Evolutionary conservation across 2,797 vertebrate genomes (phyloP).

Genomic region (Botia kubotai): DNA sequence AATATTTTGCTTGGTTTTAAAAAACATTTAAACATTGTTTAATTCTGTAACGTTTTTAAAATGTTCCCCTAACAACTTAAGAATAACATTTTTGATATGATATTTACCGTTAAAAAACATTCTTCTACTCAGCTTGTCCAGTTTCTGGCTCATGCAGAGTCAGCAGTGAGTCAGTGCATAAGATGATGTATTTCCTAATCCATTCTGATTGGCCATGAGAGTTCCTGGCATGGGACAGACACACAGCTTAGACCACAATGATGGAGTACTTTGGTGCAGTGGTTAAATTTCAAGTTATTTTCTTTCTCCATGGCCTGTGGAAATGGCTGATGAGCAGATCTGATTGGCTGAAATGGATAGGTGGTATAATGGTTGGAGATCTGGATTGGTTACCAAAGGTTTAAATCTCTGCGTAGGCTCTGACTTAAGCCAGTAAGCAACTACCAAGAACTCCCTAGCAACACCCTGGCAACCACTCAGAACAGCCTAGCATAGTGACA

Average conservation of each 20-base stretch:
- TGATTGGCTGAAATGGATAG: not conserved
- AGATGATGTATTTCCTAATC: not conserved
- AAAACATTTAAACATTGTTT: no score
- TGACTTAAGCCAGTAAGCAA: not conserved
- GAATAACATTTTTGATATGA: no score
- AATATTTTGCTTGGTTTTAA: no score
- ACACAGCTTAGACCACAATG: not conserved
- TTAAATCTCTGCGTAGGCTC: not conserved
- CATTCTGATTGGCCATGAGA: not conserved
- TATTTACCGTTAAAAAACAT: not conserved
- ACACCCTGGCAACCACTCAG: not conserved
- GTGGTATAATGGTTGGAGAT: not conserved
- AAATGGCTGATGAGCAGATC: slow-evolving; percentile 9
- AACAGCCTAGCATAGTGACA: not conserved
- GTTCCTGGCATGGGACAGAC: not conserved
- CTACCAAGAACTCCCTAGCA: not conserved
- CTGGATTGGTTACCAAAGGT: not conserved
- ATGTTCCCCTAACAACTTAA: no score
- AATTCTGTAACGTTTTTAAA: no score
- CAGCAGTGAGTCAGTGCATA: not conserved
- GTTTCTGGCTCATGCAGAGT: not conserved
- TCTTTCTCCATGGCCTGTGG: slow-evolving; percentile 11
- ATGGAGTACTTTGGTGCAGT: not conserved
- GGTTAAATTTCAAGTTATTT: slow-evolving; percentile 8
- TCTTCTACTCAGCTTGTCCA: not conserved